phyloP scores from a whole-genome alignment of 2,888 invertebrate species.

The Pseudococcus viburni region DNA sequence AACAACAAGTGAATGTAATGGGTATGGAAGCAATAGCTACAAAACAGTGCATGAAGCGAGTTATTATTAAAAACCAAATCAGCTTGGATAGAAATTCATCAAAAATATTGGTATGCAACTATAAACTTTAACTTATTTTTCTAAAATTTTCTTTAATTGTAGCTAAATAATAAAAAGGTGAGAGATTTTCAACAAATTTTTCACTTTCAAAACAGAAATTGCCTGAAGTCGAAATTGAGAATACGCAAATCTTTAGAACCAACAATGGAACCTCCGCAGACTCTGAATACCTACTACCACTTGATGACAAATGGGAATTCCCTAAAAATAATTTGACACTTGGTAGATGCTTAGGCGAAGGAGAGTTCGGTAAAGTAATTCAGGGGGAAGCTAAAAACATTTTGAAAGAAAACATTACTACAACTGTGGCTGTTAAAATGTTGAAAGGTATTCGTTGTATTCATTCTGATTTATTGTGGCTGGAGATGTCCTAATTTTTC shows the following conservation, averaged over 20 bases:
- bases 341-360: not conserved
- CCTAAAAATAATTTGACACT: not conserved
- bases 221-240: not conserved
- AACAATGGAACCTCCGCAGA: not conserved
- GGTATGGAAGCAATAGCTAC: too few species aligned
- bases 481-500: not conserved
- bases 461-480: not conserved
- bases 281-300: not conserved
- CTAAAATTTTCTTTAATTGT: too few species aligned
- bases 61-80: too few species aligned
- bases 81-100: too few species aligned
- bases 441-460: not conserved
- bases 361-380: not conserved
- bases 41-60: too few species aligned
- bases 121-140: too few species aligned
- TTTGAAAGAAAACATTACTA: not conserved
- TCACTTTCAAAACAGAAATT: slow-evolving; percentile 69
- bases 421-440: not conserved
- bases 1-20: too few species aligned
- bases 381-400: not conserved
- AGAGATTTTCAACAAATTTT: too few species aligned
- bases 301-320: not conserved
- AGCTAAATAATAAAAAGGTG: too few species aligned
- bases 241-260: not conserved
- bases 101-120: too few species aligned